Conservation (phyloP, 2,888 invertebrate species). For the Agonopterix heracliana region DNA sequence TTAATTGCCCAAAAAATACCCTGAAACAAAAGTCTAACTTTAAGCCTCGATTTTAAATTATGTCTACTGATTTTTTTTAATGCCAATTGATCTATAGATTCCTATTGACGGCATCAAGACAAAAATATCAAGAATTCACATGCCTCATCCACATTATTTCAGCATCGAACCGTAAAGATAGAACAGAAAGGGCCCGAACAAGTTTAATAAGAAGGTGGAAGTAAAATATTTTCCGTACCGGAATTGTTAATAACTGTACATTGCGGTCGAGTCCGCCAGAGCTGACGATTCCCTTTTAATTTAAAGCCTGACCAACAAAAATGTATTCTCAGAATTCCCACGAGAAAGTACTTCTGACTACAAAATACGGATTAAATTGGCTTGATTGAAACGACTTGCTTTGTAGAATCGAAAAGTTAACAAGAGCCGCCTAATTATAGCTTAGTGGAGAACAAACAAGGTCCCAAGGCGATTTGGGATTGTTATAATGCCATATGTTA, state of each 20-base stretch:
- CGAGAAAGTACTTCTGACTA: background rate
- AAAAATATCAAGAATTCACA: background rate
- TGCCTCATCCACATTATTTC: slow-evolving; percentile 41
- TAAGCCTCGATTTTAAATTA: too few relatives aligned
- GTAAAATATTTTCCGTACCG: slow-evolving; percentile 72
- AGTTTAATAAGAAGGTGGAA: slow-evolving; percentile 73
- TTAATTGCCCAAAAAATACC: too few relatives aligned
- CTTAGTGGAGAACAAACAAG: slow-evolving; percentile 66
- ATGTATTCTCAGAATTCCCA: background rate
- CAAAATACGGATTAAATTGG: slow-evolving; percentile 3
- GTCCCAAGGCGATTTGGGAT: slow-evolving; percentile 41
- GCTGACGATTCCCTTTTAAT: slow-evolving; percentile 46
- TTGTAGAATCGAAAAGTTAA: slow-evolving; percentile 35
- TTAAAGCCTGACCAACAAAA: slow-evolving; percentile 5
- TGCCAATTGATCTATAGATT: too few relatives aligned
- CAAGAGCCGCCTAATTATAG: slow-evolving; percentile 72
- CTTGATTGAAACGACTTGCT: slow-evolving; percentile 36
- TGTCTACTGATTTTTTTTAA: too few relatives aligned
- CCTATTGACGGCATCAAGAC: too few relatives aligned
- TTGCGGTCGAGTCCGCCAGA: slow-evolving; percentile 48
- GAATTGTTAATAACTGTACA: slow-evolving; percentile 70
- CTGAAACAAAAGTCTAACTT: too few relatives aligned
- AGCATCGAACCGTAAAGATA: slow-evolving; percentile 41
- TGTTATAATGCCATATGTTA: slow-evolving; percentile 58
- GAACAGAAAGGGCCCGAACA: slow-evolving; percentile 59